Evolutionary conservation across 1,140 invertebrate genomes (phyloP).

Genomic region (Hydropsyche tenuis): DNA sequence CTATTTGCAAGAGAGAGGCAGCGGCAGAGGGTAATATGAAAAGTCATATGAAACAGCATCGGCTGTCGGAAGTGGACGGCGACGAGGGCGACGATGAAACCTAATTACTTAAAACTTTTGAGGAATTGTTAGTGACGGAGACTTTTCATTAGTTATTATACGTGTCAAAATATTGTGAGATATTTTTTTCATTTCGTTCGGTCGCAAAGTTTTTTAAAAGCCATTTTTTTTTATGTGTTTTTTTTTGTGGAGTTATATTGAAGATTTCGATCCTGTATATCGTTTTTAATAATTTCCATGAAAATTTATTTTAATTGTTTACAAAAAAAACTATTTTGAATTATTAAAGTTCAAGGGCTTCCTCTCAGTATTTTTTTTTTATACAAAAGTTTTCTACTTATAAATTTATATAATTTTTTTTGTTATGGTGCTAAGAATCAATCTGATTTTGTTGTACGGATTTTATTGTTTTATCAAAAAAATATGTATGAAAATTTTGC

Average conservation of each 20-base stretch:
- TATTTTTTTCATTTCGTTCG: neutral
- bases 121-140: constrained; percentile 47
- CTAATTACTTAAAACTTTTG: constrained; percentile 58
- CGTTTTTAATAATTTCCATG: too few relatives aligned
- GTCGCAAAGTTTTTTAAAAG: neutral
- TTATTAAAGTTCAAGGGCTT: too few relatives aligned
- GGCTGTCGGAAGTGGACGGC: constrained; percentile 57
- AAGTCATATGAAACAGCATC: constrained; percentile 61
- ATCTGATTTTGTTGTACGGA: too few relatives aligned
- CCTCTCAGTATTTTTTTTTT: too few relatives aligned
- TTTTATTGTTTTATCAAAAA: neutral
- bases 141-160: neutral
- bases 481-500: neutral
- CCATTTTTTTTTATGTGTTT: neutral
- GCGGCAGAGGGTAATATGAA: constrained; percentile 65
- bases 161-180: neutral
- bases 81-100: constrained; percentile 56
- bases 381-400: too few relatives aligned
- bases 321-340: too few relatives aligned
- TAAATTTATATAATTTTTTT: too few relatives aligned
- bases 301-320: too few relatives aligned
- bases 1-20: constrained; percentile 72
- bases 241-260: neutral
- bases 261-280: too few relatives aligned
- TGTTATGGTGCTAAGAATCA: too few relatives aligned